A percentile compares a stretch with the other conserved stretches of the same genome.
These are phyloP conservation scores for Sphenodon punctatus DNA, from an alignment of 2,797 vertebrate genomes.

Conservation along the genomic window DNA sequence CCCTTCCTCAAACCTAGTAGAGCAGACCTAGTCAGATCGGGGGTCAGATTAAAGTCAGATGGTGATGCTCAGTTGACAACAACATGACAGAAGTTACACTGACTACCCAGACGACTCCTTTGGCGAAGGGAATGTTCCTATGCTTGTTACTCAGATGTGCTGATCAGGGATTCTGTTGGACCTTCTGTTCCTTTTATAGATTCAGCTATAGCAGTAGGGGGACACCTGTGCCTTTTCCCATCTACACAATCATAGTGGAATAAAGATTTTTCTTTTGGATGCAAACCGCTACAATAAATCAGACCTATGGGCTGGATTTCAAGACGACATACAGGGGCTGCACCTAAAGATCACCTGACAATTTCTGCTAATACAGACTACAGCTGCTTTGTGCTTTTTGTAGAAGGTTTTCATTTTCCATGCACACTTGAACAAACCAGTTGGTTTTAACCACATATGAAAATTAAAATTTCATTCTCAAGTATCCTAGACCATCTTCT, in stretches of 20 bases:
- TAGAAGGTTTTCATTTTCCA: not conserved
- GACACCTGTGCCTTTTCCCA: too few species aligned
- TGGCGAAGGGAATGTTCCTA: not conserved
- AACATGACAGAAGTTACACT: not conserved
- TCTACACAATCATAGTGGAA: too few species aligned
- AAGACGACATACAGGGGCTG: rapidly evolving
- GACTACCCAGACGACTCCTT: not conserved
- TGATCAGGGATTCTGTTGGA: too few species aligned
- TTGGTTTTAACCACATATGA: too few species aligned
- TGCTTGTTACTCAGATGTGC: not conserved
- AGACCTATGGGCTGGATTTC: not conserved
- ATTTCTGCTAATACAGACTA: not conserved
- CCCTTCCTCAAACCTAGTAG: too few species aligned
- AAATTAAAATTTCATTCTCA: not conserved
- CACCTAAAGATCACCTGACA: not conserved
- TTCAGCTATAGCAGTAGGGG: not conserved
- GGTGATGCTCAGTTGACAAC: not conserved
- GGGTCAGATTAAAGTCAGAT: not conserved
- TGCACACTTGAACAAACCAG: not conserved
- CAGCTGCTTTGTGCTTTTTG: not conserved
- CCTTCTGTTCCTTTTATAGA: not conserved
- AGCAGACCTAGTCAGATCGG: not conserved
- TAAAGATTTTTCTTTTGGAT: too few species aligned
- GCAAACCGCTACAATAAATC: not conserved
- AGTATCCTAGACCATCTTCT: not conserved